These are phyloP conservation scores for Anas georgica DNA, from an alignment of 2,797 vertebrate species.

Conservation along the genomic window DNA sequence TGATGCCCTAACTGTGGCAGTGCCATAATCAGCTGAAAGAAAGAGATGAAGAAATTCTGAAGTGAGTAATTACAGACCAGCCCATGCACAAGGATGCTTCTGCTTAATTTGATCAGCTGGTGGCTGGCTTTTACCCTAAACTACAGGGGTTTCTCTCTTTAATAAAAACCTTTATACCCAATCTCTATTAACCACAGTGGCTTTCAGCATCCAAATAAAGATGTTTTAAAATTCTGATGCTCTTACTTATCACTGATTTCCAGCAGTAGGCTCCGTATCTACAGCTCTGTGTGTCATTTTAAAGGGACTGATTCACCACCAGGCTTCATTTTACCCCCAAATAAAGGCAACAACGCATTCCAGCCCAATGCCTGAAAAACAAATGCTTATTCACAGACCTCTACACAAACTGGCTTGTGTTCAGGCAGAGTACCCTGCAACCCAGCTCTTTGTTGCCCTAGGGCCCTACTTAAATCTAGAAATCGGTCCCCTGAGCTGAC, in stretches of 20 bases:
- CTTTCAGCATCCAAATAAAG: conserved; percentile 7
- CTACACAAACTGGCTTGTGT: not conserved
- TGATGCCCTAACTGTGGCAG: not conserved
- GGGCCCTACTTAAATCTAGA: not conserved
- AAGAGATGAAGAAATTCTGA: not conserved
- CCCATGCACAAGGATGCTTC: not conserved
- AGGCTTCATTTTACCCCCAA: not conserved
- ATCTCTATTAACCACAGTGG: not conserved
- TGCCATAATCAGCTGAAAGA: not conserved
- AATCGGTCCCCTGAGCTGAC: not conserved
- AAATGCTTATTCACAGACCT: not conserved
- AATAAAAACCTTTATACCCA: not conserved
- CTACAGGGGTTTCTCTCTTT: not conserved
- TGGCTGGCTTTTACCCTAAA: not conserved
- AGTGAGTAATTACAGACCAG: not conserved
- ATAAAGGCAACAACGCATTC: not conserved
- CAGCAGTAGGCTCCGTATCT: not conserved
- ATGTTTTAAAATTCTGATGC: not conserved
- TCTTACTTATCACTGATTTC: not conserved
- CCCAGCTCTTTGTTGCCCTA: not conserved
- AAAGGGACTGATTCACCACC: not conserved
- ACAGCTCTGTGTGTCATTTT: not conserved
- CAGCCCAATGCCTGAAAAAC: not conserved
- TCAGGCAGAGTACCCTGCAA: not conserved
- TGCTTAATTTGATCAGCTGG: not conserved